Evolutionary conservation across 2,888 invertebrate genomes (phyloP), one percentile per base, ranked within the genome.

Genomic region (Linnaemya vulpina): DNA sequence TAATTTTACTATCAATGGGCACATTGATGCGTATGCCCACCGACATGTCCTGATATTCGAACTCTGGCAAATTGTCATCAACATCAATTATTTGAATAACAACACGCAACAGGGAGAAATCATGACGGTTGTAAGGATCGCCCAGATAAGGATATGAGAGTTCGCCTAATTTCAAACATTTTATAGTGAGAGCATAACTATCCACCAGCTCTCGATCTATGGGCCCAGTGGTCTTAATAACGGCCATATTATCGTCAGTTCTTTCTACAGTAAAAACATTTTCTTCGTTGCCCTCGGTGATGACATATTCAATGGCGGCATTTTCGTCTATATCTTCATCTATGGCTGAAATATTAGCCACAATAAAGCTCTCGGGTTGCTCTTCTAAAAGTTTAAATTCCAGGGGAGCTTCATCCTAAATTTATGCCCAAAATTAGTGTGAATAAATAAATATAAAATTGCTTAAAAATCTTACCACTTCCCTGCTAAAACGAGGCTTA

Each of bases 271-370:
- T 92, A 86, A 96, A 94, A 0, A 95, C 90, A 9, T 94, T 94
- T 38, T 94, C 94, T 80, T 96, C 95, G 89, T 96, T 96, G 1
- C 96, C 96, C 89, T 95, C 95, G 73, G 94, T 95, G 17, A 97
- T 96, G 0, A 94, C 93, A 88, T 96, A 96, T 88, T 96, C 95
- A 80, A 96, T 95, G 79, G 94, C 94, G 0, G 96, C 96, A 90
- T 96, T 96, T 11, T 95, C 95, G 4, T 93, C 95, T 11, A 95
- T 94, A 87, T 97, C 97, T 88, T 95, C 95, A 89, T 97, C 97
- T 22, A 95, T 91, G 0, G 96, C 97, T 87, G 94, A 93, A 13
- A 97, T 90, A 65, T 93, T 93, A 0, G 96, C 96, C 11, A 97
- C 94, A 4, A 94, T 92, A 0, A 95, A 94, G 17, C 95, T 96